These are phyloP conservation scores for Gymnoscelis rufifasciata DNA, from an alignment of 2,888 invertebrate species.

Conservation along the genomic window DNA sequence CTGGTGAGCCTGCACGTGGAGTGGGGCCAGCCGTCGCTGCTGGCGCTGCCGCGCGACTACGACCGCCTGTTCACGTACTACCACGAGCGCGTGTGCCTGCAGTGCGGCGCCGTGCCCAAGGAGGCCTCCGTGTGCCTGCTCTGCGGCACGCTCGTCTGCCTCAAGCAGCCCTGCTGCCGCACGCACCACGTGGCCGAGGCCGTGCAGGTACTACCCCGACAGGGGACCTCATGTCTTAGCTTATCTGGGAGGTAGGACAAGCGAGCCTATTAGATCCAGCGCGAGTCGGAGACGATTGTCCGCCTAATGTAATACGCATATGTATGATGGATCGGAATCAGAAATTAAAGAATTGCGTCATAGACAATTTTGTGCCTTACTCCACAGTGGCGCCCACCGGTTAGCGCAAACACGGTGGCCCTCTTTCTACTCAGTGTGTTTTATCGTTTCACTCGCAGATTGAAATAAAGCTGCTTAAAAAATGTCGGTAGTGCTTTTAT, in stretches of 20 bases:
- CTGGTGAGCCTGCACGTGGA: constrained; percentile 85
- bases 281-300: no score
- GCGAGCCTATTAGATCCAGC: no score
- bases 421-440: no score
- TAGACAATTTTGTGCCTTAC: no score
- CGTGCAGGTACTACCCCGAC: neutral
- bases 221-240: neutral
- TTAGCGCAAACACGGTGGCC: no score
- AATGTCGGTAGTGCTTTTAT: no score
- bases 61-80: constrained; percentile 91
- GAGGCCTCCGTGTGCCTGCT: constrained; percentile 94
- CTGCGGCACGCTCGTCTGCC: constrained; percentile 95
- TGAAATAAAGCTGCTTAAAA: no score
- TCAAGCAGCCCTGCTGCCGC: constrained; percentile 92
- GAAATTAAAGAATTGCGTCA: no score
- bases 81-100: constrained; percentile 91
- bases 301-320: no score
- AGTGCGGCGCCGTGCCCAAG: constrained; percentile 92
- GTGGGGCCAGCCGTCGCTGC: constrained; percentile 90
- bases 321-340: no score
- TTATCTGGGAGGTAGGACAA: neutral
- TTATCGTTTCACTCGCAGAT: no score
- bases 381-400: no score
- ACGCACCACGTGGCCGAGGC: constrained; percentile 87
- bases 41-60: constrained; percentile 92